Conservation (phyloP, 2,888 invertebrate species). For the Cheiracanthium punctorium region DNA sequence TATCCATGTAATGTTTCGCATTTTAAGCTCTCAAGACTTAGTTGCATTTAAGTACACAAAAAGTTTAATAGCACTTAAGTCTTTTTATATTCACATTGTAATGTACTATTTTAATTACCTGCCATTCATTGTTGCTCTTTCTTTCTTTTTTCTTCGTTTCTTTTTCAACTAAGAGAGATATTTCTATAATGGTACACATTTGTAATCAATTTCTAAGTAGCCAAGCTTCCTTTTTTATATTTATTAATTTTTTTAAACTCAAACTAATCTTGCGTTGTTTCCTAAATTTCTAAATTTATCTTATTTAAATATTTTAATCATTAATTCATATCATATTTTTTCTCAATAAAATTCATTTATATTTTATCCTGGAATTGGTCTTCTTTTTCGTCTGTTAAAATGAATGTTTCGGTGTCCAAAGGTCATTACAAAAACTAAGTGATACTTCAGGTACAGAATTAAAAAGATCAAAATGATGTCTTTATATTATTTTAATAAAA, state of each 20-base stretch:
- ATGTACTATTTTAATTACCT: conserved; percentile 13
- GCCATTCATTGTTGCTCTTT: conserved; percentile 13
- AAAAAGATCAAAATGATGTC: too few species aligned
- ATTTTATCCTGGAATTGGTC: too few species aligned
- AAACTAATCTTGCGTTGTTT: background rate
- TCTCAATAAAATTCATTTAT: background rate
- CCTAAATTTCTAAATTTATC: background rate
- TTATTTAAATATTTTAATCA: background rate
- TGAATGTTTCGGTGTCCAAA: too few species aligned
- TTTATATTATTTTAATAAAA: too few species aligned
- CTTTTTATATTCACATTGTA: background rate
- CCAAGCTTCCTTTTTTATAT: background rate
- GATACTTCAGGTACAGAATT: too few species aligned
- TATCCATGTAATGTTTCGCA: background rate
- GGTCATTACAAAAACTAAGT: too few species aligned
- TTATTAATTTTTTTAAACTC: background rate
- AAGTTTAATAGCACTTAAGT: conserved; percentile 5
- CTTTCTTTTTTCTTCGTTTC: background rate
- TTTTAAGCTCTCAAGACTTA: background rate
- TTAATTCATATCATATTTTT: background rate
- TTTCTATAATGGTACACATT: conserved; percentile 4
- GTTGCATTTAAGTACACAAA: background rate
- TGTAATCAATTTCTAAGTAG: conserved; percentile 10
- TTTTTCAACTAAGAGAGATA: background rate
- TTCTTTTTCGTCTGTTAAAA: too few species aligned